Evolutionary conservation across 2,113 vertebrate genomes (phyloP).

Genomic region (Varanus salvator): DNA sequence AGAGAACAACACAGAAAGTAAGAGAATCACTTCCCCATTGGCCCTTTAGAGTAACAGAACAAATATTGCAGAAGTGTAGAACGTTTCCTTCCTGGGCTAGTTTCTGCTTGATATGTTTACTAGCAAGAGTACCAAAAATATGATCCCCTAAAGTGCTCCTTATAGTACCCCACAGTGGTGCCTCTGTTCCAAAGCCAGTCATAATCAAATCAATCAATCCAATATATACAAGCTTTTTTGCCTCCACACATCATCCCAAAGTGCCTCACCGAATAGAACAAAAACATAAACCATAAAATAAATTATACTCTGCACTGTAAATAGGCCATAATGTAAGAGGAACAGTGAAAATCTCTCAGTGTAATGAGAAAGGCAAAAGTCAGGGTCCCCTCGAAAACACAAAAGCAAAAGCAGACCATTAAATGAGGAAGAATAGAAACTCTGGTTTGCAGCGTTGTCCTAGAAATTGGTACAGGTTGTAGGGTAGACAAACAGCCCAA

Average conservation of each 20-base stretch:
- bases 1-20: conserved; percentile 20
- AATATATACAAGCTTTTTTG: not conserved
- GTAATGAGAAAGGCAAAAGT: conserved; percentile 17
- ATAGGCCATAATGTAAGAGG: not conserved
- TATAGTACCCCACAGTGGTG: conserved; percentile 15
- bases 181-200: conserved; percentile 26
- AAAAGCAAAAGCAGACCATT: not conserved
- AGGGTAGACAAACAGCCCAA: conserved; percentile 9
- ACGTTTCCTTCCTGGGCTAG: conserved; percentile 24
- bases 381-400: not conserved
- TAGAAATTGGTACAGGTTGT: not conserved
- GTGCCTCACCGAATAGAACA: conserved; percentile 42
- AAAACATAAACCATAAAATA: conserved; percentile 27
- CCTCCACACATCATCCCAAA: conserved; percentile 16
- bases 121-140: conserved; percentile 47
- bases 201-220: conserved; percentile 25
- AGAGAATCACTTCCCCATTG: conserved; percentile 15
- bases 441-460: not conserved
- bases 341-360: not conserved
- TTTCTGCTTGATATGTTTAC: conserved; percentile 56
- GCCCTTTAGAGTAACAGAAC: conserved; percentile 32
- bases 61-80: conserved; percentile 18
- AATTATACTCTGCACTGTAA: not conserved
- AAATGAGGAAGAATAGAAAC: conserved; percentile 20
- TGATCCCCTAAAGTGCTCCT: conserved; percentile 35